These are phyloP conservation scores for Triplophysa siluroides DNA, from an alignment of 2,113 vertebrate species.

Conservation along the genomic window DNA sequence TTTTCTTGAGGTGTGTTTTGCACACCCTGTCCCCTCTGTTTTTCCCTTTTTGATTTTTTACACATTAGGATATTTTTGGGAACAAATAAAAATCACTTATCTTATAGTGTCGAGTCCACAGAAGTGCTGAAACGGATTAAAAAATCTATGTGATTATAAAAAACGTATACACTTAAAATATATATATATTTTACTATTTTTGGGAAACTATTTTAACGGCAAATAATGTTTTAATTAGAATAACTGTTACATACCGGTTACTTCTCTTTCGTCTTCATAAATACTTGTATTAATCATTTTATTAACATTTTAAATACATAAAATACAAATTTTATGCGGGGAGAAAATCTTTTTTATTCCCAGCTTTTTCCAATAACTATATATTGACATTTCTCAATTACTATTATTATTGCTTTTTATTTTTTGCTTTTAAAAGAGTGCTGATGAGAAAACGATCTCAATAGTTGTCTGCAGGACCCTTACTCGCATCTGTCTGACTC, in stretches of 20 bases:
- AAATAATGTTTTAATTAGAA: too few relatives aligned
- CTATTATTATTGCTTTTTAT: not conserved
- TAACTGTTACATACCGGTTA: too few relatives aligned
- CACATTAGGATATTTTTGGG: constrained; percentile 45
- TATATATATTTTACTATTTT: too few relatives aligned
- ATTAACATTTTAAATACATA: too few relatives aligned
- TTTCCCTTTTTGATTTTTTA: constrained; percentile 50
- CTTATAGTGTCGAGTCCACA: too few relatives aligned
- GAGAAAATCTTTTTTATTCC: not conserved
- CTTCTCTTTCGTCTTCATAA: too few relatives aligned
- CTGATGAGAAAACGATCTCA: not conserved
- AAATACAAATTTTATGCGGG: too few relatives aligned
- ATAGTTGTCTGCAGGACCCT: constrained; percentile 48
- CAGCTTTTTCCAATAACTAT: not conserved
- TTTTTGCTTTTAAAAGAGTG: constrained; percentile 1
- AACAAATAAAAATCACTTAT: not conserved
- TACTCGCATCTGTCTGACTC: constrained; percentile 60
- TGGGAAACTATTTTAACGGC: too few relatives aligned
- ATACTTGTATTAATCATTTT: too few relatives aligned
- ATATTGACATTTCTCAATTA: not conserved
- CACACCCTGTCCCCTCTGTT: constrained; percentile 56
- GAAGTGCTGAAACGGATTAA: not conserved
- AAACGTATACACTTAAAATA: too few relatives aligned
- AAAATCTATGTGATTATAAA: not conserved
- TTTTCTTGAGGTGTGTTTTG: constrained; percentile 78